These are phyloP conservation scores for Porites cylindrica DNA, from an alignment of 92 coral and sea anemone species.

Conservation along the genomic window DNA sequence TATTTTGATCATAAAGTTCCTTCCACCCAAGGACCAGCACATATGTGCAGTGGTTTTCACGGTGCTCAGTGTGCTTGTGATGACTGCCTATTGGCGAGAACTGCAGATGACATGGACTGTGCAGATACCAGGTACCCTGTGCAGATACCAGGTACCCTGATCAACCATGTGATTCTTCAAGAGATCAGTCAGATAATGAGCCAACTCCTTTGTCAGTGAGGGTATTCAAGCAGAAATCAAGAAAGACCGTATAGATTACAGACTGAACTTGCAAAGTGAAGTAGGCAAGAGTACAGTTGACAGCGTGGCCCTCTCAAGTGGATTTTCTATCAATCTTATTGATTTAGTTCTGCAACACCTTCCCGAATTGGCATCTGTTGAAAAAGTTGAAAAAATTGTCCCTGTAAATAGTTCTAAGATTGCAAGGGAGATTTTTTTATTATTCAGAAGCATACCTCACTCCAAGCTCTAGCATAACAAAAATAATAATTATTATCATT, in stretches of 20 bases:
- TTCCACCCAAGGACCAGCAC: slow-evolving; percentile 3
- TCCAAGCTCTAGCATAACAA: neutral
- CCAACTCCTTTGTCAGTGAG: neutral
- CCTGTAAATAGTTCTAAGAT: slow-evolving; percentile 1
- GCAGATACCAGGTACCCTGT: neutral
- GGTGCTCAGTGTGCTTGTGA: slow-evolving; percentile 36
- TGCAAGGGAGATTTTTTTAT: neutral
- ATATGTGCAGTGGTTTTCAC: slow-evolving; percentile 62
- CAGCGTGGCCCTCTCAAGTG: neutral
- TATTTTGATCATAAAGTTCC: slow-evolving; percentile 57
- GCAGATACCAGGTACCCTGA: neutral
- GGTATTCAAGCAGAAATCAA: neutral
- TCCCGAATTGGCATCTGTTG: slow-evolving; percentile 6
- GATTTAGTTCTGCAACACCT: neutral
- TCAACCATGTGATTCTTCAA: too few relatives aligned
- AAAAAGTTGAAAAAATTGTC: neutral
- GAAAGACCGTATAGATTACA: neutral
- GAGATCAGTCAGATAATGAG: neutral
- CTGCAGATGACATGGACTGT: neutral
- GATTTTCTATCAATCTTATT: slow-evolving; percentile 8
- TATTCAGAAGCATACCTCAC: slow-evolving; percentile 5
- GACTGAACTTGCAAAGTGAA: neutral
- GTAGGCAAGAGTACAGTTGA: slow-evolving; percentile 3
- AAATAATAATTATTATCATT: neutral
- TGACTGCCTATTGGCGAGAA: slow-evolving; percentile 37